phyloP scores from a whole-genome alignment of 2,113 vertebrate species.

The Sceloporus tristichus region DNA sequence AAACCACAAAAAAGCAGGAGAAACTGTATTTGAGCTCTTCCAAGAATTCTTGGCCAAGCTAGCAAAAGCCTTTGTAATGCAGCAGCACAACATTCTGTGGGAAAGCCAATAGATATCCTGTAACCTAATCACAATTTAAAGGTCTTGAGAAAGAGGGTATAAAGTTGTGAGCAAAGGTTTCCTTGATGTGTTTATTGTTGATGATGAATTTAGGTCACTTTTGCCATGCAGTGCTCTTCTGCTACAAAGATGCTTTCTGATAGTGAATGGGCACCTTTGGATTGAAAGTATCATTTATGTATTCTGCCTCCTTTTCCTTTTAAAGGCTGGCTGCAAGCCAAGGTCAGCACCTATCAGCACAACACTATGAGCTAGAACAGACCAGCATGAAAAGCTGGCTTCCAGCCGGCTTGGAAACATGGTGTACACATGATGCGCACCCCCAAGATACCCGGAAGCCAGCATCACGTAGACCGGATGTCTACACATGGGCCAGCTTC shows the following conservation, averaged over 20 bases:
- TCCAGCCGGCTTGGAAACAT: too few species aligned
- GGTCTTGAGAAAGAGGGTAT: neutral
- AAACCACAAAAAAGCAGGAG: neutral
- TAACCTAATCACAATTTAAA: neutral
- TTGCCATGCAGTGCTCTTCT: neutral
- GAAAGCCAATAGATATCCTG: too few species aligned
- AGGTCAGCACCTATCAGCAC: neutral
- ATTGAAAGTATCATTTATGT: neutral
- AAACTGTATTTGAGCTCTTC: neutral
- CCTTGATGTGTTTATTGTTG: neutral
- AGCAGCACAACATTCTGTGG: neutral
- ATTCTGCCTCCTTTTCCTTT: too few species aligned
- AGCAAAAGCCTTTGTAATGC: neutral
- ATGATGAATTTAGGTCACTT: neutral
- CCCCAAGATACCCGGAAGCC: too few species aligned
- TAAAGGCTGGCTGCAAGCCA: neutral
- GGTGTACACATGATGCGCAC: too few species aligned
- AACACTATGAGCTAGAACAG: neutral
- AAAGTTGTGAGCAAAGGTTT: neutral
- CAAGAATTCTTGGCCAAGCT: neutral
- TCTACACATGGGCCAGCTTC: too few species aligned
- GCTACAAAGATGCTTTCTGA: neutral
- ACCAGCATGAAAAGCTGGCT: too few species aligned
- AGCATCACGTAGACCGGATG: too few species aligned
- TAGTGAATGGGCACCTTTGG: neutral